Percentiles rank a stretch among this genome's conserved stretches.
phyloP scores from a whole-genome alignment of 2,797 vertebrate genomes.

The Limnodromus scolopaceus region DNA sequence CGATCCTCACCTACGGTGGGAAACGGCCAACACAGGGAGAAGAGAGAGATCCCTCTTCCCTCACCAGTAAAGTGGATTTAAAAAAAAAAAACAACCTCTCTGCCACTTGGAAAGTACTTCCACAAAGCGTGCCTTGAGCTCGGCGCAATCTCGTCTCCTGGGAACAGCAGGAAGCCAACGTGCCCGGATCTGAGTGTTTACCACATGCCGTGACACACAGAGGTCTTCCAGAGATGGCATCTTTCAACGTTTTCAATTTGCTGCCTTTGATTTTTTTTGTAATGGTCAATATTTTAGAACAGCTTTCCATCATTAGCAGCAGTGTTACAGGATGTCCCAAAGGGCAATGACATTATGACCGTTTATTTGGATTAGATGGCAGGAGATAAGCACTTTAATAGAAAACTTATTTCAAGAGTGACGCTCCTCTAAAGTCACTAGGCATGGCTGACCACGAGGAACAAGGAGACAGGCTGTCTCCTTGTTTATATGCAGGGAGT shows the following conservation, averaged over 20 bases:
- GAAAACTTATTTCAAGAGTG: neutral
- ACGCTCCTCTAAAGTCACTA: neutral
- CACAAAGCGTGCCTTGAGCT: neutral
- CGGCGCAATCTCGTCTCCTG: neutral
- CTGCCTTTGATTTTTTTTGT: constrained; percentile 26
- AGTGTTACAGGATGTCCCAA: constrained; percentile 17
- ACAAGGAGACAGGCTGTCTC: neutral
- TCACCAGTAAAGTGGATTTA: neutral
- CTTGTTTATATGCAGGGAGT: neutral
- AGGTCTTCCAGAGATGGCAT: neutral
- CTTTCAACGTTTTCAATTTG: constrained; percentile 6
- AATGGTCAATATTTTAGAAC: neutral
- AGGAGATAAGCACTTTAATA: constrained; percentile 3
- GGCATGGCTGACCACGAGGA: neutral
- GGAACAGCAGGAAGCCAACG: neutral
- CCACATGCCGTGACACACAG: neutral
- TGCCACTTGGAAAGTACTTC: neutral
- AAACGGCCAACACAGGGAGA: neutral
- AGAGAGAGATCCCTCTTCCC: neutral
- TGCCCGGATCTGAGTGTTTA: neutral
- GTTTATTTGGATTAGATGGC: constrained; percentile 38
- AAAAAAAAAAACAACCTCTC: neutral
- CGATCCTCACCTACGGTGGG: accelerated
- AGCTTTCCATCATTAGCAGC: constrained; percentile 21
- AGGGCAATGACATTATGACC: neutral